These are phyloP conservation scores for Meleagris gallopavo DNA, from an alignment of 2,113 vertebrate species.

Conservation along the genomic window DNA sequence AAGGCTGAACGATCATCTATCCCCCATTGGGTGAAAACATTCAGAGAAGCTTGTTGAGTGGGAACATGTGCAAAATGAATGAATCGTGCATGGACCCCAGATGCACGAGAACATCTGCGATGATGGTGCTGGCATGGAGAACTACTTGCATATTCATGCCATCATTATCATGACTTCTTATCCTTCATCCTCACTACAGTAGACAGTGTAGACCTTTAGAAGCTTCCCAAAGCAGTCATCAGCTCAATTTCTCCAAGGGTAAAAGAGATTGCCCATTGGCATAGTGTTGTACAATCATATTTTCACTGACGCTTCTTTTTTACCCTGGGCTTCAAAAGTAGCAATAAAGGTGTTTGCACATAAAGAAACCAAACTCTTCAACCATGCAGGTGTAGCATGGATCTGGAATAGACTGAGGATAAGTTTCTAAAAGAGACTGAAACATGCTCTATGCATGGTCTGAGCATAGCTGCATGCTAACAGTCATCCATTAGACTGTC, in stretches of 20 bases:
- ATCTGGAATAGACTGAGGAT: background rate
- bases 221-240: background rate
- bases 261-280: accelerated
- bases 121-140: constrained; percentile 26
- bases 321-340: background rate
- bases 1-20: constrained; percentile 50
- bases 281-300: background rate
- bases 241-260: background rate
- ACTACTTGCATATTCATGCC: constrained; percentile 61
- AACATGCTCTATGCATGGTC: accelerated
- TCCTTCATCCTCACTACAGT: background rate
- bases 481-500: background rate
- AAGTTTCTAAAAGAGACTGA: accelerated
- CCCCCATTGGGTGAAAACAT: constrained; percentile 24
- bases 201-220: background rate
- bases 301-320: background rate
- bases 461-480: accelerated
- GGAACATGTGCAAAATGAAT: constrained; percentile 60
- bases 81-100: constrained; percentile 25
- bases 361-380: background rate
- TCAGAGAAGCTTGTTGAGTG: constrained; percentile 25
- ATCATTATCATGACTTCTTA: background rate
- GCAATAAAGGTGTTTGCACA: accelerated
- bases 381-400: background rate
- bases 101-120: constrained; percentile 67